Evolutionary conservation across 2,113 vertebrate genomes (phyloP).

Genomic region (Gadus macrocephalus): DNA sequence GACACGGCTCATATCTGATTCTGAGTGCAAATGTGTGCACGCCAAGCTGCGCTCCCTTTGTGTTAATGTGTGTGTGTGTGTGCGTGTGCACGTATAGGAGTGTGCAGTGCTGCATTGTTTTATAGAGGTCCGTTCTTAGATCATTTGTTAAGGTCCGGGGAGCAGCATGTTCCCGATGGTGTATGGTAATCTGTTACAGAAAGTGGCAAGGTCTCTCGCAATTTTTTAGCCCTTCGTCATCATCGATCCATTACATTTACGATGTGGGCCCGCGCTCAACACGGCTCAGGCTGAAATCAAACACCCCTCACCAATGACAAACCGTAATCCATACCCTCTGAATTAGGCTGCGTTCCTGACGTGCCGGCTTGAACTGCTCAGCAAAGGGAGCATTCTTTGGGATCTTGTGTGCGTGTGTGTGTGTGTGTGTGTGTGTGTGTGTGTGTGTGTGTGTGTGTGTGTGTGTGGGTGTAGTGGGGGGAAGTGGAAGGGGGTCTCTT

Average conservation of each 20-base stretch:
- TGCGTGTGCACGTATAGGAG: not conserved
- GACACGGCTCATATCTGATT: constrained; percentile 30
- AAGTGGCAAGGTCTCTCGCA: constrained; percentile 36
- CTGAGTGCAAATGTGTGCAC: too few species aligned
- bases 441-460: too few species aligned
- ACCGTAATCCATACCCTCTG: constrained; percentile 69
- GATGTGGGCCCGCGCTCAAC: constrained; percentile 53
- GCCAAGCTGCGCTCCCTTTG: not conserved
- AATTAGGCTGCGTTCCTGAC: constrained; percentile 53
- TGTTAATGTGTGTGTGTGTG: constrained; percentile 18
- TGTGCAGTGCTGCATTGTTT: constrained; percentile 7
- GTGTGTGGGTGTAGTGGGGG: too few species aligned
- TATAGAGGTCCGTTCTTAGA: constrained; percentile 28
- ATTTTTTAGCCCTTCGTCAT: constrained; percentile 44
- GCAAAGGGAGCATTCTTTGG: constrained; percentile 46
- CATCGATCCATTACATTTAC: constrained; percentile 62
- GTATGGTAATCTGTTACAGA: constrained; percentile 41
- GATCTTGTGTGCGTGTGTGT: not conserved
- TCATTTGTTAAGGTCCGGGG: constrained; percentile 39
- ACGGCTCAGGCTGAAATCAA: constrained; percentile 59
- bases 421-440: too few species aligned
- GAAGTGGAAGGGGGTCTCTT: constrained; percentile 17
- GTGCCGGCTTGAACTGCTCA: constrained; percentile 40
- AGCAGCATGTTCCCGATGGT: constrained; percentile 36
- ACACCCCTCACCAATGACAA: constrained; percentile 35